phyloP scores from a whole-genome alignment of 2,797 vertebrate species.

The Artibeus jamaicensis region DNA sequence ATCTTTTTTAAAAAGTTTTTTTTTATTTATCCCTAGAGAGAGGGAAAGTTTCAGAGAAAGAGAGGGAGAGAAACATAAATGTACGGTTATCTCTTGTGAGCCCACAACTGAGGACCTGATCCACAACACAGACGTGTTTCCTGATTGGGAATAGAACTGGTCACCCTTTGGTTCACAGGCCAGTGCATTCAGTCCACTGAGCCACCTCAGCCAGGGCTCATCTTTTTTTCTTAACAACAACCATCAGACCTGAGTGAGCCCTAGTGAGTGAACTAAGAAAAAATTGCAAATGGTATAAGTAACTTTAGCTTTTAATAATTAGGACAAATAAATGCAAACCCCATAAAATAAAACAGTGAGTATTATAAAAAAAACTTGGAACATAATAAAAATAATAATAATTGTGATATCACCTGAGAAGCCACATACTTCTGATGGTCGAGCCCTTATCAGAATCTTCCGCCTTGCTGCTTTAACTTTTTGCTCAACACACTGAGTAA shows the following conservation, averaged over 20 bases:
- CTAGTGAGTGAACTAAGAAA: neutral
- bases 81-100: too few species aligned
- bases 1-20: neutral
- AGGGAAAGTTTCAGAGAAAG: too few species aligned
- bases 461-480: neutral
- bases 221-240: neutral
- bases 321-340: neutral
- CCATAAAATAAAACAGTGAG: neutral
- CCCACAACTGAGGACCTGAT: too few species aligned
- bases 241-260: neutral
- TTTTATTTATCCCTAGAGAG: too few species aligned
- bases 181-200: too few species aligned
- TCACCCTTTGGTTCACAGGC: too few species aligned
- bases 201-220: too few species aligned
- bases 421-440: neutral
- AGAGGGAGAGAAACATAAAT: too few species aligned
- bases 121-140: too few species aligned
- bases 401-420: neutral
- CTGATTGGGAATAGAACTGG: too few species aligned
- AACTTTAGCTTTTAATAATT: neutral
- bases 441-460: neutral
- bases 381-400: neutral
- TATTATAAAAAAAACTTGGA: neutral
- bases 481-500: neutral
- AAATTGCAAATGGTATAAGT: neutral